Base-by-base conservation (phyloP, 1,140 invertebrate species). In the Pseudachorutes palmiensis region DNA sequence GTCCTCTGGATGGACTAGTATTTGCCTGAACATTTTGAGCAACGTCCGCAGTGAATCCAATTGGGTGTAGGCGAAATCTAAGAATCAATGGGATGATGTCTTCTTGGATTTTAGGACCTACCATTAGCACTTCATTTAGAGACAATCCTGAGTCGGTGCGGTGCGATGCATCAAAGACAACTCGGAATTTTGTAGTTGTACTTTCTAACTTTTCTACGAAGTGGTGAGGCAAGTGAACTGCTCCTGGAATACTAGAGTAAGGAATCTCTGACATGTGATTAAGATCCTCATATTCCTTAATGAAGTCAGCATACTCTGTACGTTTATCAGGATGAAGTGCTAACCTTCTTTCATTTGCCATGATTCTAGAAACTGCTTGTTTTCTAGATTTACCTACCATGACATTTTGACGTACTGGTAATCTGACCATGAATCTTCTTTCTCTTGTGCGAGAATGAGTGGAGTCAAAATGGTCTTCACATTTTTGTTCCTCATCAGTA, bases 341-440 rank as follows among this genome's bases (percentile, higher is more conserved):
- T 12, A 45, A 45, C 19, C 36, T 45, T 45, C 36, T 45, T 45
- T 45, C 36, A 45, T 45, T 9, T 12, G 36, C 36, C 19, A 45
- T 12, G 36, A 45, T 9, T 45, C 36, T 9, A 45, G 9, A 19
- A 45, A 45, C 36, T 45, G 36, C 36, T 45, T 9, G 9, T 9
- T 45, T 45, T 45, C 36, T 9, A 45, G 36, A 45, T 45, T 45
- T 19, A 19, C 36, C 36, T 9, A 45, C 9, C 19, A 12, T 45
- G 9, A 19, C 36, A 45, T 45, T 19, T 45, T 12, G 19, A 9
- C 19, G 9, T 12, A 45, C 9, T 9, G 36, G 76, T 74, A 57
- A 77, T 66, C 5, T 65, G 12, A 76, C 76, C 1, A 73, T 57
- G 49, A 72, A 76, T 2, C 70, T 55, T 29, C 73, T 72, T 2